Percentiles rank a stretch among this genome's conserved stretches.
Evolutionary conservation across 2,888 invertebrate genomes (phyloP).

Genomic region (Apotomis betuletana): DNA sequence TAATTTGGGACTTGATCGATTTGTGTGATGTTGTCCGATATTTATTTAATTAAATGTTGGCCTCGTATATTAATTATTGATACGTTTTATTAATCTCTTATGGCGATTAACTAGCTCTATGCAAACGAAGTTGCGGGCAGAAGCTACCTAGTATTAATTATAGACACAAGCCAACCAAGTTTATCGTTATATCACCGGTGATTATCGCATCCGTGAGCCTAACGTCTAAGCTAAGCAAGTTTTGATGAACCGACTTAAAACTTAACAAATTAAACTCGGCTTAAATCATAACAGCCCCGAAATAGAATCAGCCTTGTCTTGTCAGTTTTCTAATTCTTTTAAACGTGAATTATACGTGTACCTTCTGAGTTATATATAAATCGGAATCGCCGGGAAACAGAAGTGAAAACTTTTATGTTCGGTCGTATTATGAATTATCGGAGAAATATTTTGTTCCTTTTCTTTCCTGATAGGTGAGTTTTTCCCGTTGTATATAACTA

Average conservation of each 20-base stretch:
- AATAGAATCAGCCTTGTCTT: constrained; percentile 23
- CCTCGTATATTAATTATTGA: no score
- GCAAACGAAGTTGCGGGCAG: no score
- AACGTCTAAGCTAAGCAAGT: constrained; percentile 37
- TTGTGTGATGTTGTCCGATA: no score
- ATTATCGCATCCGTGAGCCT: constrained; percentile 32
- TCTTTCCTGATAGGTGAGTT: not conserved
- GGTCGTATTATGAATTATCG: not conserved
- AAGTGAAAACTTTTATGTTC: not conserved
- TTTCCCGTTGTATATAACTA: not conserved
- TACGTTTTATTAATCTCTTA: no score
- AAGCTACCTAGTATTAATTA: no score
- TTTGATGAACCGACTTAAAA: constrained; percentile 39
- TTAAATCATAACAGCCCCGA: constrained; percentile 32
- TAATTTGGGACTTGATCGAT: no score
- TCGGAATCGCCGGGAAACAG: not conserved
- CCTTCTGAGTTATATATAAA: not conserved
- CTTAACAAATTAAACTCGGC: constrained; percentile 37
- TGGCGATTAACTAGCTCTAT: no score
- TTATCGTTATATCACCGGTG: constrained; percentile 34
- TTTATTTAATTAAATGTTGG: no score
- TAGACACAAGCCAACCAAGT: not conserved
- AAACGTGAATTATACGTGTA: constrained; percentile 2
- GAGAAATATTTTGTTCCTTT: not conserved
- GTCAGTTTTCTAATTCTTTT: constrained; percentile 14